These are phyloP conservation scores for Zootermopsis nevadensis DNA, from an alignment of 2,888 invertebrate species.

Conservation along the genomic window DNA sequence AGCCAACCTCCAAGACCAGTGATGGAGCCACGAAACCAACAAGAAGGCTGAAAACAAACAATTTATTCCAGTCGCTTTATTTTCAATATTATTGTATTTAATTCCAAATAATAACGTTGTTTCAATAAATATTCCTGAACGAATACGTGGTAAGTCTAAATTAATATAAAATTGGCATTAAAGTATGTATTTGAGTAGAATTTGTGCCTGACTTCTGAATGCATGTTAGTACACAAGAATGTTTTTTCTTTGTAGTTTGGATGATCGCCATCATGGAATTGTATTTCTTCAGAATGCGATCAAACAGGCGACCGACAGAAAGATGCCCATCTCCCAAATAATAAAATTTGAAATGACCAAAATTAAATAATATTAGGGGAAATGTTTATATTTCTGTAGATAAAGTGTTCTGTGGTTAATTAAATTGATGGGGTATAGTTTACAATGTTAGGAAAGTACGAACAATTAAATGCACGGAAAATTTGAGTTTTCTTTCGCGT, in stretches of 20 bases:
- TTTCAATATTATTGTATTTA: neutral
- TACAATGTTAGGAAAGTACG: no score
- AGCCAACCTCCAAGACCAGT: slow-evolving; percentile 28
- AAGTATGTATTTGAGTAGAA: slow-evolving; percentile 23
- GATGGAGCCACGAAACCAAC: slow-evolving; percentile 31
- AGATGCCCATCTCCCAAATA: neutral
- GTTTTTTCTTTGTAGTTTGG: slow-evolving; percentile 27
- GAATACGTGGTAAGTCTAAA: slow-evolving; percentile 20
- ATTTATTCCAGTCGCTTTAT: neutral
- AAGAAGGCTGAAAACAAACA: neutral
- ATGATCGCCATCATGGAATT: slow-evolving; percentile 28
- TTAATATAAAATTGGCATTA: neutral
- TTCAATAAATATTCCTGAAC: slow-evolving; percentile 18
- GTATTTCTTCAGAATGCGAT: neutral
- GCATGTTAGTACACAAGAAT: slow-evolving; percentile 30
- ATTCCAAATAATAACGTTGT: neutral
- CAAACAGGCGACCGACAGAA: neutral
- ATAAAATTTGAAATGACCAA: neutral
- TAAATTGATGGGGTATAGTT: no score
- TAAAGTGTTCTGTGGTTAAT: no score
- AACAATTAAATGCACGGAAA: no score
- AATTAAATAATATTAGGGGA: neutral
- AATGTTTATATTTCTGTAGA: no score
- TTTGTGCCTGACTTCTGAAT: slow-evolving; percentile 39
- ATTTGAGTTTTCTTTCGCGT: no score